Evolutionary conservation across 2,888 invertebrate species (phyloP).

Genomic region (Eurytoma adleriae): DNA sequence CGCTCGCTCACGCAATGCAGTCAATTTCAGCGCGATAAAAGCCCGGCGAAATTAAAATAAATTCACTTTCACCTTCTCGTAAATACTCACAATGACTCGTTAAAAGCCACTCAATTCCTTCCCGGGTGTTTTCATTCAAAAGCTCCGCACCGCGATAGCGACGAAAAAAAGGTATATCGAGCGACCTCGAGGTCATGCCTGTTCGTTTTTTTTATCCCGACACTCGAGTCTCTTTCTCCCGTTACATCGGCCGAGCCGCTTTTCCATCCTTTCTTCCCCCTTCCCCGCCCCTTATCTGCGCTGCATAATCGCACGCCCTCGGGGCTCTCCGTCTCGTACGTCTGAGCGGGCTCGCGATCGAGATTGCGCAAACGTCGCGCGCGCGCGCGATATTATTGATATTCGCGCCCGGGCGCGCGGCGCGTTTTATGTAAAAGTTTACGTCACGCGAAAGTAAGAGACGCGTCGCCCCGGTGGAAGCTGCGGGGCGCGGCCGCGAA

Average conservation of each 20-base stretch:
- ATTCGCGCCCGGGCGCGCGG: conserved; percentile 29
- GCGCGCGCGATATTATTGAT: conserved; percentile 48
- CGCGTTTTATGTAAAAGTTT: conserved; percentile 50
- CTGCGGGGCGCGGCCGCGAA: background rate
- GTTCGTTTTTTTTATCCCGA: too few species aligned
- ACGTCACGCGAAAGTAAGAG: conserved; percentile 49
- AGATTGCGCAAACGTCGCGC: conserved; percentile 32
- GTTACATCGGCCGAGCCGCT: background rate
- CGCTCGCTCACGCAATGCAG: background rate
- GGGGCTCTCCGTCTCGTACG: background rate
- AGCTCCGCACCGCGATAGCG: background rate
- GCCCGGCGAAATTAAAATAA: conserved; percentile 25
- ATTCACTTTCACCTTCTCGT: conserved; percentile 42
- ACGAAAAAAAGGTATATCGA: background rate
- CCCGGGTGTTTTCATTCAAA: conserved; percentile 12
- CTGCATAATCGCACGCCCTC: background rate
- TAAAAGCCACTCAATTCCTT: background rate
- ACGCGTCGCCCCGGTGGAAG: conserved; percentile 1
- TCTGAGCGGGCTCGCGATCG: background rate
- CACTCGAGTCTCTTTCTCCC: background rate
- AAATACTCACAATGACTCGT: conserved; percentile 25
- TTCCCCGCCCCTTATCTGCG: background rate
- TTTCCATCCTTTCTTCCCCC: conserved; percentile 25
- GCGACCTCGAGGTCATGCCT: too few species aligned
- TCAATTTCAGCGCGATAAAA: conserved; percentile 15